Base-by-base conservation (phyloP, 2,888 invertebrate genomes). In the Pseudanteris insignis region DNA sequence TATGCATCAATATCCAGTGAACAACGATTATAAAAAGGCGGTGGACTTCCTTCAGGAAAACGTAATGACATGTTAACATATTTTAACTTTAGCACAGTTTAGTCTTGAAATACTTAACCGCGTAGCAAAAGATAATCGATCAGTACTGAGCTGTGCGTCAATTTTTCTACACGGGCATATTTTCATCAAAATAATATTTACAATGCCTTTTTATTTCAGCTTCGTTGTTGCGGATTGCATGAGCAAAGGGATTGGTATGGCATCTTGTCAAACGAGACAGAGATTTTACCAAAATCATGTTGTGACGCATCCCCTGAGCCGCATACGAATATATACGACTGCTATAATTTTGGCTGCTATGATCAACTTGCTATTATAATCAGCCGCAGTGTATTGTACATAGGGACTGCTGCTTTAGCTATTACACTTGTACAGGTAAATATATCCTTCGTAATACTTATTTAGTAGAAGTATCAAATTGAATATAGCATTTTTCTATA, bases 391-490 rank as follows among this genome's bases (percentile, higher is more conserved):
- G 86, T 89, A 15, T 84, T 89, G 47, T 81, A 90, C 41, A 80
- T 90, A 59, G 89, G 88, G 2, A 89, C 89, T 38, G 91, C 90
- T 2, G 90, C 90, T 2, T 83, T 89, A 69, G 89, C 90, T n/a
- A 89, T 91, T 55, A 89, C 89, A 4, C 86, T 91, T 69, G 89
- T 91, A 62, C 91, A 91, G 85, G 89, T 89, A 74, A 58, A 30
- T 28, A 18, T 18, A 18, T n/a, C n/a, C n/a, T n/a, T n/a, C n/a
- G n/a, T n/a, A n/a, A n/a, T n/a, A n/a, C n/a, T n/a, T n/a, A n/a
- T n/a, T n/a, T n/a, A n/a, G n/a, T n/a, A n/a, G n/a, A n/a, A n/a
- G n/a, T n/a, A n/a, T n/a, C n/a, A n/a, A n/a, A n/a, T n/a, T n/a
- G n/a, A n/a, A n/a, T n/a, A n/a, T n/a, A n/a, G n/a, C n/a, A n/a